Evolutionary conservation across 2,797 vertebrate genomes (phyloP).

Genomic region (Gymnopithys bicolor): DNA sequence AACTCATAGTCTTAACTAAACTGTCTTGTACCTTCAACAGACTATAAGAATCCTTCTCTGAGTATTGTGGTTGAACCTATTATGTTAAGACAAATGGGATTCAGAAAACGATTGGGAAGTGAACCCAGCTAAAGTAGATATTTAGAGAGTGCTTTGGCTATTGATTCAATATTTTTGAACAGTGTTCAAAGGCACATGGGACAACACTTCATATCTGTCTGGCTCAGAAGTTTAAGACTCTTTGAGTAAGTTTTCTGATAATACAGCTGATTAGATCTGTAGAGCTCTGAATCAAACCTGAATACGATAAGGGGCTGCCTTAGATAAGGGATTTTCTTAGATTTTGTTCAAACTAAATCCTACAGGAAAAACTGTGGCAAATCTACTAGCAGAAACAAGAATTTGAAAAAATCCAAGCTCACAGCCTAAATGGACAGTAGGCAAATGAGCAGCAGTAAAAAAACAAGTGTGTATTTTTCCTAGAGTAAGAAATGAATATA

Average conservation of each 20-base stretch:
- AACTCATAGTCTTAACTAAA: neutral
- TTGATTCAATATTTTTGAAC: neutral
- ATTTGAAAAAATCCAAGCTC: neutral
- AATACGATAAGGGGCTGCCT: neutral
- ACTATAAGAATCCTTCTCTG: neutral
- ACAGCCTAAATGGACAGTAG: neutral
- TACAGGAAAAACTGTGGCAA: neutral
- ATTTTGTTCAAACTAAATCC: neutral
- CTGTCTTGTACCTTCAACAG: neutral
- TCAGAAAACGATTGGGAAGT: neutral
- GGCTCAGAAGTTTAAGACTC: neutral
- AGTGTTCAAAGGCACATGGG: neutral
- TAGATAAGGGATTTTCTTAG: neutral
- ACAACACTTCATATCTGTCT: neutral
- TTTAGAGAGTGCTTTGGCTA: neutral
- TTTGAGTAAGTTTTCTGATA: constrained; percentile 2
- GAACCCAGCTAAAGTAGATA: neutral
- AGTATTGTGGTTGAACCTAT: neutral
- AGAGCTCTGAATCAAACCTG: neutral
- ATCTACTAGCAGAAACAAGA: neutral
- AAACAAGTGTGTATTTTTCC: constrained; percentile 2
- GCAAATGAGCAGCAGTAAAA: neutral
- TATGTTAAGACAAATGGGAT: neutral
- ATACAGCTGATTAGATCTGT: neutral
- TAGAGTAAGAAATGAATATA: neutral